phyloP scores from a whole-genome alignment of 2,113 vertebrate species.

The Malurus cyaneus region DNA sequence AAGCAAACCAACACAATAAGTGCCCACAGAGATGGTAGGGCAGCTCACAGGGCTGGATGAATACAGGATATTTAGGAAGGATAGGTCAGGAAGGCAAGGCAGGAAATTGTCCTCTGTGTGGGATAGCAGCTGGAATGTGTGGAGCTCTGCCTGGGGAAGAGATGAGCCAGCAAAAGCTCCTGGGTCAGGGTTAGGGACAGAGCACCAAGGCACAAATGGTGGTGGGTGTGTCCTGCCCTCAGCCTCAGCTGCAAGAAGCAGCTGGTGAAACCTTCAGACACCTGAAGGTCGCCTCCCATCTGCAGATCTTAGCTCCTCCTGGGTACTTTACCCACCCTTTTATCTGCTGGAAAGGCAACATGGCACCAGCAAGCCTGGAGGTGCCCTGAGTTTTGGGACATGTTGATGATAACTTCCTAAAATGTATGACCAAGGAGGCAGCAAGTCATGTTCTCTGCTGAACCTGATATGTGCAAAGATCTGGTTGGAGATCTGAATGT shows the following conservation, averaged over 20 bases:
- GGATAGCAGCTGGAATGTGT: background rate
- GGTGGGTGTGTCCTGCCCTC: background rate
- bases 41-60: background rate
- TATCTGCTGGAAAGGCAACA: background rate
- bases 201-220: background rate
- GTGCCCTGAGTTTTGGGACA: background rate
- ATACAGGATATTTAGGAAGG: background rate
- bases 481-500: background rate
- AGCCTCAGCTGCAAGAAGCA: background rate
- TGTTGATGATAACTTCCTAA: rapidly evolving
- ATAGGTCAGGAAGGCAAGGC: background rate
- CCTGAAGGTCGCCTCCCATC: rapidly evolving
- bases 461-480: background rate
- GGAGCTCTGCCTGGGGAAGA: background rate
- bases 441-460: background rate
- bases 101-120: background rate
- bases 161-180: background rate
- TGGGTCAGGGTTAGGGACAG: background rate
- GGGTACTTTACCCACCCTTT: background rate
- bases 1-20: background rate
- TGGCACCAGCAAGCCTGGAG: background rate
- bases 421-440: background rate
- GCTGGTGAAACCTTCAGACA: background rate
- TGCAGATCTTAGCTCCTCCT: too few species aligned
- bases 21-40: background rate